Percentiles rank a stretch among this genome's conserved stretches.
Evolutionary conservation across 2,888 invertebrate species (phyloP).

Genomic region (Tridacna crocea): DNA sequence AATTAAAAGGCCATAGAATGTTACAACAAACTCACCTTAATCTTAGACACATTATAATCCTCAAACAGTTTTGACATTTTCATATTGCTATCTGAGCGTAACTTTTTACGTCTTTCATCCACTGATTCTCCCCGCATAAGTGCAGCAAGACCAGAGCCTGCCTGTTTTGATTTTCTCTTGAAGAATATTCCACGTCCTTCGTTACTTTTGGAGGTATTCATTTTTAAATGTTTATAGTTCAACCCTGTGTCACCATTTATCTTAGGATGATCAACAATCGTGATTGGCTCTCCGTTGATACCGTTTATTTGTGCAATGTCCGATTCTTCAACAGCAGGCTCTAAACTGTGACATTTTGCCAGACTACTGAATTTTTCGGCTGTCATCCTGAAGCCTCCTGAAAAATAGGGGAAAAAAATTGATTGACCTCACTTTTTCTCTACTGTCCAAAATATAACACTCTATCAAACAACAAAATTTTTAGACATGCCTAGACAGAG

Average conservation of each 20-base stretch:
- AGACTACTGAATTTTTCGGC: conserved; percentile 49
- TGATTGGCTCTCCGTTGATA: conserved; percentile 21
- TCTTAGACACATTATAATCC: conserved; percentile 61
- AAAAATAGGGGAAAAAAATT: conserved; percentile 8
- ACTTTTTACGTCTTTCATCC: conserved; percentile 41
- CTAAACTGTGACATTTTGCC: conserved; percentile 62
- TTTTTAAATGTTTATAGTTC: conserved; percentile 12
- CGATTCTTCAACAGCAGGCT: conserved; percentile 48
- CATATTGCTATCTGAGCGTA: conserved; percentile 46
- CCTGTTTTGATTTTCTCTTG: conserved; percentile 32
- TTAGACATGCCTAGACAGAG: no score
- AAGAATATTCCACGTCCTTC: conserved; percentile 8
- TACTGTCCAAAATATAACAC: background rate
- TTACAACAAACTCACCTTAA: conserved; percentile 43
- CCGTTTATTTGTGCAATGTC: conserved; percentile 37
- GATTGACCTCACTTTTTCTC: background rate
- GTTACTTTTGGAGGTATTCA: background rate
- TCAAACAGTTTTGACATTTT: conserved; percentile 59
- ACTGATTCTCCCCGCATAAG: conserved; percentile 49
- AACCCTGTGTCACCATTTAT: conserved; percentile 38
- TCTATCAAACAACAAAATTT: background rate
- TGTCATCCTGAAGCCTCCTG: conserved; percentile 53
- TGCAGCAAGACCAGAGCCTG: conserved; percentile 50
- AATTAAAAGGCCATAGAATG: no score
- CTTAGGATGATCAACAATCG: background rate